phyloP scores from a whole-genome alignment of 2,797 vertebrate species.

The Falco biarmicus region DNA sequence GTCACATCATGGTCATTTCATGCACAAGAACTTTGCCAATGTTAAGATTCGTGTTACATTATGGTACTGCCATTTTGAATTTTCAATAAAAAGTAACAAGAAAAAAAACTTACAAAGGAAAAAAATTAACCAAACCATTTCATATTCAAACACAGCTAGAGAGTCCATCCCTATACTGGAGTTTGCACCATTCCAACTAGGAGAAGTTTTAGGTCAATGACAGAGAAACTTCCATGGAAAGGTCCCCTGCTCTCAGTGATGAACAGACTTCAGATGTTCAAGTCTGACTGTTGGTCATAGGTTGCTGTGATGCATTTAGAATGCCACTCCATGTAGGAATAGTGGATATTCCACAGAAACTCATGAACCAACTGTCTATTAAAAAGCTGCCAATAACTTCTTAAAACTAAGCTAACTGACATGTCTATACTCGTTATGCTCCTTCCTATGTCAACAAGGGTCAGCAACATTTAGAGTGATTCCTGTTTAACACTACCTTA shows the following conservation, averaged over 20 bases:
- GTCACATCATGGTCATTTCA: not conserved
- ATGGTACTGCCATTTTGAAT: not conserved
- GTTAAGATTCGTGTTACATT: not conserved
- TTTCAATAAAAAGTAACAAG: not conserved
- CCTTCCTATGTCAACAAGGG: not conserved
- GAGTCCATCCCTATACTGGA: not conserved
- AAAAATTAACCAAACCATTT: not conserved
- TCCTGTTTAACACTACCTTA: not conserved
- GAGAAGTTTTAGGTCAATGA: not conserved
- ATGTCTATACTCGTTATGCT: not conserved
- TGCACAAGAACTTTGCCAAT: not conserved
- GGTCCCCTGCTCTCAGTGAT: not conserved
- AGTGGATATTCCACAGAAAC: not conserved
- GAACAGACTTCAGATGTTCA: not conserved
- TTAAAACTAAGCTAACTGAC: not conserved
- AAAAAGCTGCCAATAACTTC: not conserved
- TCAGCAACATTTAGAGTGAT: not conserved
- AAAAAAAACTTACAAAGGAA: not conserved
- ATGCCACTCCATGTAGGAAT: not conserved
- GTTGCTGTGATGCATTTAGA: not conserved
- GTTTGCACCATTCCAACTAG: not conserved
- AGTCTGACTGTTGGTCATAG: not conserved
- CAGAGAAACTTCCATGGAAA: not conserved
- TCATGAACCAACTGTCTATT: not conserved
- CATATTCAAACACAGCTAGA: not conserved